Base-by-base conservation (phyloP, 2,113 vertebrate species). In the Hypanus sabinus region DNA sequence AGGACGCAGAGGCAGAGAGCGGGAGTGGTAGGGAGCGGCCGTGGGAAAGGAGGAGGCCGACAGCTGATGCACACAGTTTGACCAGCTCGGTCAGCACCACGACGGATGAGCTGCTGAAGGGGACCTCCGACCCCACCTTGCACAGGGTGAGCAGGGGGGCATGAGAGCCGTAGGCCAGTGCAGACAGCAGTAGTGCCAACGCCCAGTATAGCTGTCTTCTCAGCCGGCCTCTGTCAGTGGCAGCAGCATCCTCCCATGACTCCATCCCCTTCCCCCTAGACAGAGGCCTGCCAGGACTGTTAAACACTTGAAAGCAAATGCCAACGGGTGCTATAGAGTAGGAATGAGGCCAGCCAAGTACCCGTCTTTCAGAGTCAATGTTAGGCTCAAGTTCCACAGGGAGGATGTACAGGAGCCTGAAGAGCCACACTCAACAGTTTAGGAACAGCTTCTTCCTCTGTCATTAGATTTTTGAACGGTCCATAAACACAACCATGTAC, bases 91-190 rank as follows among this genome's bases (percentile, higher is more conserved):
- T 98, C 68, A 99, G 96, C 24, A 99, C 94, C 18, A 99, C 98
- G 0, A 98, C 98, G 0, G 98, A 98, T 0, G 98, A 96, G 0
- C 98, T 96, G 60, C 96, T 98, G 95, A 98, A 99, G 77, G 98
- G 98, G 92, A 99, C 96, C 0, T 0, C 95, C n/a, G 97, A 98
- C 0, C 97, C 96, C 16, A 97, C 97, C 94, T 98, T 98, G 95
- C 98, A 98, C 62, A 98, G 95, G 1, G 97, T 96, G 81, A 99
- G 97, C 65, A 99, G 97, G 0, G 98, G 98, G 0, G 98, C 98
- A 1, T 99, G 98, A 71, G 98, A 98, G 93, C 98, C 98, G 0
- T 99, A 99, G 94, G 98, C 97, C 80, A 96, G 91, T 73, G 98
- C 97, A 11, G 98, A 98, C 0, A 98, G 93, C 8, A 97, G 91